Conservation (phyloP, 2,113 vertebrate genomes). For the Mustela lutreola region DNA sequence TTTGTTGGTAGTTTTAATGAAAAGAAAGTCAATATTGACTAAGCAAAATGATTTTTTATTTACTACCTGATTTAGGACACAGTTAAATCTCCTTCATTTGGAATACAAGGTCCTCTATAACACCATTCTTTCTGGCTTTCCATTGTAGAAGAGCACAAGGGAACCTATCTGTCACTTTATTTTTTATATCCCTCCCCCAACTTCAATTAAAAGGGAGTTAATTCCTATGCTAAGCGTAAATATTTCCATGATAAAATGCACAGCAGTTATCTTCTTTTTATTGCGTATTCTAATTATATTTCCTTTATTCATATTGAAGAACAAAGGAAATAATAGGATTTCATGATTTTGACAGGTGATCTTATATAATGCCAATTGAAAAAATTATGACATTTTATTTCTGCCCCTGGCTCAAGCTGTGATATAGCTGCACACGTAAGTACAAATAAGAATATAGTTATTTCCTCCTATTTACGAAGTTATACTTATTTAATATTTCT, state of each 20-base stretch:
- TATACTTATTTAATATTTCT: background rate
- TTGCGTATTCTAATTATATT: background rate
- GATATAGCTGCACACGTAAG: background rate
- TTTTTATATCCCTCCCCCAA: background rate
- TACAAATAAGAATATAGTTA: background rate
- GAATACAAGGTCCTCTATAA: background rate
- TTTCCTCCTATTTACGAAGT: background rate
- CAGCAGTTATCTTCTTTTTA: background rate
- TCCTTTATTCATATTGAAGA: background rate
- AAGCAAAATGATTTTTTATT: constrained; percentile 7
- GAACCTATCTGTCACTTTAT: background rate
- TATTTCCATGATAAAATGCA: background rate
- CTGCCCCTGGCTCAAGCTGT: background rate
- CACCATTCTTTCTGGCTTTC: background rate
- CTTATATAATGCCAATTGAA: background rate
- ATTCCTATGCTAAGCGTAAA: background rate
- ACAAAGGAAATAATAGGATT: background rate
- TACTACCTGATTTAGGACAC: background rate
- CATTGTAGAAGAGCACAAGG: background rate
- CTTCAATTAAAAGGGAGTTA: background rate
- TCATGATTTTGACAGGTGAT: background rate
- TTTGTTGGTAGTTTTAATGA: constrained; percentile 9
- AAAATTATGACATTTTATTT: background rate
- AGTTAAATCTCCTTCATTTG: background rate
- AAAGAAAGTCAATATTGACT: constrained; percentile 1